phyloP scores from a whole-genome alignment of 2,888 invertebrate species.

The Mystacides longicornis region DNA sequence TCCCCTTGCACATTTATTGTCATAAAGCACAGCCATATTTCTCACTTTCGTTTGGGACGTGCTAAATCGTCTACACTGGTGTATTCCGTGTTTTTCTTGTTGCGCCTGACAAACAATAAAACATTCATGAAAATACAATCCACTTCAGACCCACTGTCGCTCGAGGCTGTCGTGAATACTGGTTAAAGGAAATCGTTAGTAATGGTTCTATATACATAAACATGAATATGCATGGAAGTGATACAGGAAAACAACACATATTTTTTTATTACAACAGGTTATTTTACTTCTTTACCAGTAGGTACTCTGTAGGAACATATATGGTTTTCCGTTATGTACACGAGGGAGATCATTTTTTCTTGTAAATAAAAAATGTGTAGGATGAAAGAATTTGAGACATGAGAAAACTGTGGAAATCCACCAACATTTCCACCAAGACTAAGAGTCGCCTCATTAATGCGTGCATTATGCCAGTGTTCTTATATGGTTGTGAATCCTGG shows the following conservation, averaged over 20 bases:
- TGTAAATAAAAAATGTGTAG: background rate
- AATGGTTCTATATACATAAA: conserved; percentile 12
- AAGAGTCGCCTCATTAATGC: too few species aligned
- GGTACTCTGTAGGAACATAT: too few species aligned
- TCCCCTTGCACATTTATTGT: conserved; percentile 22
- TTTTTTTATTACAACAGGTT: too few species aligned
- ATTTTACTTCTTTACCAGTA: too few species aligned
- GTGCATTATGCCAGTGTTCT: too few species aligned
- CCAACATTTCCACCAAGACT: too few species aligned
- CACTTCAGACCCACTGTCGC: background rate
- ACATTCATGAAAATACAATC: background rate
- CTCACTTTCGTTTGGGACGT: conserved; percentile 24
- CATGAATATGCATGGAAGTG: background rate
- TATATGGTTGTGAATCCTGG: too few species aligned
- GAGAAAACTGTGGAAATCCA: too few species aligned
- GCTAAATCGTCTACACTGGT: conserved; percentile 23
- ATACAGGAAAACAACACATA: background rate
- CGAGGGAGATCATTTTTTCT: too few species aligned
- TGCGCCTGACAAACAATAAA: background rate
- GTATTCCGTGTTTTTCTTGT: too few species aligned
- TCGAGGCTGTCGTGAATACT: conserved; percentile 9
- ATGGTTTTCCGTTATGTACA: too few species aligned
- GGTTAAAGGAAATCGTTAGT: conserved; percentile 18
- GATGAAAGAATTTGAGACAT: too few species aligned
- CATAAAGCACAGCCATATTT: conserved; percentile 24